These are phyloP conservation scores for Spea bombifrons DNA, from an alignment of 2,113 vertebrate species.

Conservation along the genomic window DNA sequence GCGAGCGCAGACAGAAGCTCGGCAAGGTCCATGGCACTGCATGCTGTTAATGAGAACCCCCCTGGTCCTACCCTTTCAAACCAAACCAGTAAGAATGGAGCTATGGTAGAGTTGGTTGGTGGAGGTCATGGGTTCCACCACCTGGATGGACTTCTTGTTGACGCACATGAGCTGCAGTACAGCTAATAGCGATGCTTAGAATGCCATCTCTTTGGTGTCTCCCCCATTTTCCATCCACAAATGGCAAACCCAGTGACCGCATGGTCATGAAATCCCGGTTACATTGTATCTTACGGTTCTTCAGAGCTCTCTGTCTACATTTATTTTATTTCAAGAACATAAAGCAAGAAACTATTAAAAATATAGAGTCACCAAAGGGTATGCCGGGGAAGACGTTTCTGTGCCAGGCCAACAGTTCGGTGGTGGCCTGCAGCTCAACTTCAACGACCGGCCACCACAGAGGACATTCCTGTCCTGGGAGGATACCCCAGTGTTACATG, in stretches of 20 bases:
- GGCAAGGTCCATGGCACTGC: no score
- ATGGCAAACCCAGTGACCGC: no score
- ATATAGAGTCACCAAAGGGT: constrained; percentile 23
- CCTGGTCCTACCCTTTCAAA: no score
- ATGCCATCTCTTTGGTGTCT: neutral
- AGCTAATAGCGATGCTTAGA: no score
- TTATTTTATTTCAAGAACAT: neutral
- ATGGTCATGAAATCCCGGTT: neutral
- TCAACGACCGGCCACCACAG: neutral
- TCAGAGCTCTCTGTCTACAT: neutral
- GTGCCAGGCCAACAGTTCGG: neutral
- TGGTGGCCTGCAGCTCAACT: neutral
- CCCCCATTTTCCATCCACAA: neutral
- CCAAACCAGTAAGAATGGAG: no score
- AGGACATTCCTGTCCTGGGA: neutral
- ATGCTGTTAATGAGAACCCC: no score
- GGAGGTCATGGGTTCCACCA: no score
- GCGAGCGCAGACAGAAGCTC: no score
- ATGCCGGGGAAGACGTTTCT: constrained; percentile 20
- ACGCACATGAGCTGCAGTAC: no score
- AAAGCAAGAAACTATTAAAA: constrained; percentile 13
- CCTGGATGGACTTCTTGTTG: no score
- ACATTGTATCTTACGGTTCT: neutral
- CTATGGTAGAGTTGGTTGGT: no score
- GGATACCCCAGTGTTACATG: neutral